Evolutionary conservation across 92 coral and sea anemone genomes (phyloP).

Genomic region (Muricea muricata): DNA sequence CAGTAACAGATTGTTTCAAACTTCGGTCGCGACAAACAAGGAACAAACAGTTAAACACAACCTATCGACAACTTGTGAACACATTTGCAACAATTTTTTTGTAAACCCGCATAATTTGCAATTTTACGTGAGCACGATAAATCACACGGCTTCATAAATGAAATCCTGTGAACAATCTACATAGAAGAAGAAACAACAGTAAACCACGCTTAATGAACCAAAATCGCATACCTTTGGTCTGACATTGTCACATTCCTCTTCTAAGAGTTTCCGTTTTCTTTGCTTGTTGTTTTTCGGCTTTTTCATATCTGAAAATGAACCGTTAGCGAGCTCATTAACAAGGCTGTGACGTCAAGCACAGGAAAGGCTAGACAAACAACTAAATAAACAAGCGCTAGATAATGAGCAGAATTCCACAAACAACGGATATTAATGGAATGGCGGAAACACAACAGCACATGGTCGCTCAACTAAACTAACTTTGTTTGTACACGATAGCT

Average conservation of each 20-base stretch:
- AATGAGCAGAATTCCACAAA: background rate
- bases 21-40: too few relatives aligned
- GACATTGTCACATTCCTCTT: background rate
- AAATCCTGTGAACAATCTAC: background rate
- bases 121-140: too few relatives aligned
- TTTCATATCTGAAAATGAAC: background rate
- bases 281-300: background rate
- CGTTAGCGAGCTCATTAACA: background rate
- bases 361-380: background rate
- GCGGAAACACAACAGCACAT: background rate
- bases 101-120: too few relatives aligned
- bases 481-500: background rate
- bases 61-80: too few relatives aligned
- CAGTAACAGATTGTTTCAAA: too few relatives aligned
- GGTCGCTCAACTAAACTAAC: background rate
- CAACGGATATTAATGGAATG: background rate
- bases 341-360: background rate
- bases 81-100: too few relatives aligned
- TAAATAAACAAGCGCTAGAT: background rate
- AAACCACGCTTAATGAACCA: background rate
- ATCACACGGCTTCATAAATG: too few relatives aligned
- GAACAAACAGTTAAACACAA: too few relatives aligned
- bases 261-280: background rate
- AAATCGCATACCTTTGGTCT: constrained; percentile 11
- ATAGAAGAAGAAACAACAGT: background rate